Evolutionary conservation across 92 coral and sea anemone species (phyloP).

Genomic region (Phenganax marumi): DNA sequence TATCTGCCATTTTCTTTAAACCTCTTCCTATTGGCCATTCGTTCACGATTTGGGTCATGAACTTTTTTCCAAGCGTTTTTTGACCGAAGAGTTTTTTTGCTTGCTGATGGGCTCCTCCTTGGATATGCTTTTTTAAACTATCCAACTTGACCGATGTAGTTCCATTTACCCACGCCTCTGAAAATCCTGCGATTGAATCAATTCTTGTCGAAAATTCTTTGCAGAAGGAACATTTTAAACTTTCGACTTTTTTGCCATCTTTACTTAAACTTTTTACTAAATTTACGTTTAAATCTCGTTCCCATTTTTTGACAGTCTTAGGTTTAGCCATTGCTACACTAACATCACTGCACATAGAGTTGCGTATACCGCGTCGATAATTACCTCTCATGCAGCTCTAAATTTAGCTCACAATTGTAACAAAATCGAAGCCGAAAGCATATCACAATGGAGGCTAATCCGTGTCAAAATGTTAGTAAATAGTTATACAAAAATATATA

Average conservation of each 20-base stretch:
- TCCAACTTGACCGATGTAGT: conserved; percentile 2
- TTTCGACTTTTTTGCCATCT: not conserved
- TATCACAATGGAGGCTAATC: too few species aligned
- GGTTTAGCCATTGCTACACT: not conserved
- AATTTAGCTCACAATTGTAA: too few species aligned
- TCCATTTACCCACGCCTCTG: not conserved
- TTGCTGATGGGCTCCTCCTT: conserved; percentile 6
- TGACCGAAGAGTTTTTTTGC: conserved; percentile 9
- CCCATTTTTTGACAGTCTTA: not conserved
- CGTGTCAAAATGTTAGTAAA: too few species aligned
- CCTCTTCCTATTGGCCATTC: conserved; percentile 28
- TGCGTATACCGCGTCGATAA: not conserved
- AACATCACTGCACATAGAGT: not conserved
- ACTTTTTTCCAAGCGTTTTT: conserved; percentile 1
- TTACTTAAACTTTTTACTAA: not conserved
- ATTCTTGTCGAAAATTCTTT: not conserved
- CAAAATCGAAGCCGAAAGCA: too few species aligned
- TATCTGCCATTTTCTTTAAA: conserved; percentile 9
- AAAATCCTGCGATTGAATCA: not conserved
- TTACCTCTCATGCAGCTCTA: not conserved
- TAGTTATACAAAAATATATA: too few species aligned
- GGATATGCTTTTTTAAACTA: not conserved
- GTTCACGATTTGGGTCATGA: not conserved
- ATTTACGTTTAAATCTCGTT: not conserved
- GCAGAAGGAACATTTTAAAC: not conserved